Base-by-base conservation (phyloP, 2,797 vertebrate genomes). In the Eulemur rubriventer region DNA sequence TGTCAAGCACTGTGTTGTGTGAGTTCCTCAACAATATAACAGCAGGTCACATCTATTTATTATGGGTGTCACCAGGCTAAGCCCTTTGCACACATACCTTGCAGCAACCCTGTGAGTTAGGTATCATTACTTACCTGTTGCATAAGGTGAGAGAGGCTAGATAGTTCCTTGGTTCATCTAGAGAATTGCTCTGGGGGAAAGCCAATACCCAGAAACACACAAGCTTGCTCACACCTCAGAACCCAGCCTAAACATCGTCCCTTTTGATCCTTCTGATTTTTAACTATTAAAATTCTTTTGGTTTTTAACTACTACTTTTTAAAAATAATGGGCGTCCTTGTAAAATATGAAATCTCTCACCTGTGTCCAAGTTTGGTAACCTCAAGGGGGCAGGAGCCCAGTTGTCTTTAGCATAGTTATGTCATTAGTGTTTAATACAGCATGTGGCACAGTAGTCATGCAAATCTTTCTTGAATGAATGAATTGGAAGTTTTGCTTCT, bases 401-500 rank as follows among this genome's bases (percentile, higher is more conserved):
- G 48, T 2, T 7, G 14, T 57, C 90, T 81, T 70, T n/a, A 48
- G n/a, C 67, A 63, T 26, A n/a, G 63, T 69, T 96, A 57, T 30
- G 4, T 79, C 13, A 33, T 24, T 61, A 55, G 41, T 50, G 55
- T 72, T 48, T 7, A 28, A 20, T 13, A 48, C 41, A 52, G 26
- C 52, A 30, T 33, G 41, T 83, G 38, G 30, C 38, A 84, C 59
- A 83, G n/a, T 18, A 67, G 33, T 69, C 16, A 43, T 17, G 14
- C 22, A 55, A 55, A 63, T 80, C 38, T 92, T 84, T 75, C 35
- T 41, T 82, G 80, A 89, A 41, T 84, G 69, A 92, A 59, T 46
- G 48, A 86, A 80, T 67, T 78, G 55, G 46, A 95, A 79, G 46
- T 80, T 90, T 80, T 67, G 24, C 55, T 95, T 92, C 46, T 70